Evolutionary conservation across 2,888 invertebrate species (phyloP).

Genomic region (Ceraclea dissimilis): DNA sequence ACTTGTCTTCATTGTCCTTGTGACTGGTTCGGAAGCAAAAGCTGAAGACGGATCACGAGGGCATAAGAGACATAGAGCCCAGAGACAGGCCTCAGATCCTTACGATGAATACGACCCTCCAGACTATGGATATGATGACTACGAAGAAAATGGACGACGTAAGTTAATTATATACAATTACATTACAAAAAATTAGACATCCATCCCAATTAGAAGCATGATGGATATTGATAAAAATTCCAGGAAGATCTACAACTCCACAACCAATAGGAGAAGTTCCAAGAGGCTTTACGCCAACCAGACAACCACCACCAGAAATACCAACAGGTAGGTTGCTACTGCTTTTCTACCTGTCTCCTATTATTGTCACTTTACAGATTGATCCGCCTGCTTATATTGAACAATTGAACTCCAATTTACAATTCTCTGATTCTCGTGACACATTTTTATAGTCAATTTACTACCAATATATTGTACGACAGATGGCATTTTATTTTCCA

Average conservation of each 20-base stretch:
- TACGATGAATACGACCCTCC: constrained; percentile 17
- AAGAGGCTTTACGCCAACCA: constrained; percentile 20
- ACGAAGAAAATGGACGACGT: constrained; percentile 7
- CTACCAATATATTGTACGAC: too few species aligned
- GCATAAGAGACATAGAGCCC: constrained; percentile 2
- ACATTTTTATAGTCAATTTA: too few species aligned
- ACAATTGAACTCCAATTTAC: too few species aligned
- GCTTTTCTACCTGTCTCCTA: not conserved
- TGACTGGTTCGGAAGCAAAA: not conserved
- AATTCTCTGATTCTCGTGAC: too few species aligned
- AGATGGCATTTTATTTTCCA: not conserved
- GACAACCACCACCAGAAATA: constrained; percentile 15
- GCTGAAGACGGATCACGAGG: constrained; percentile 1
- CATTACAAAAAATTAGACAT: too few species aligned
- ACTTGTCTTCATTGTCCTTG: not conserved
- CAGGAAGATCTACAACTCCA: constrained; percentile 27
- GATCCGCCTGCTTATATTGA: too few species aligned
- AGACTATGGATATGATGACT: constrained; percentile 18
- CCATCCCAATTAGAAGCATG: too few species aligned
- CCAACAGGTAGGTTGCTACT: constrained; percentile 7
- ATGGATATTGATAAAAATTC: too few species aligned
- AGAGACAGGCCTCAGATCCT: constrained; percentile 10
- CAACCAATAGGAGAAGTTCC: constrained; percentile 35
- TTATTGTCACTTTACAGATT: not conserved
- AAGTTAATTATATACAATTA: too few species aligned